A percentile compares a stretch with the other conserved stretches of the same genome.
Conservation (phyloP, 2,888 invertebrate genomes). For the Slavum lentiscoides region DNA sequence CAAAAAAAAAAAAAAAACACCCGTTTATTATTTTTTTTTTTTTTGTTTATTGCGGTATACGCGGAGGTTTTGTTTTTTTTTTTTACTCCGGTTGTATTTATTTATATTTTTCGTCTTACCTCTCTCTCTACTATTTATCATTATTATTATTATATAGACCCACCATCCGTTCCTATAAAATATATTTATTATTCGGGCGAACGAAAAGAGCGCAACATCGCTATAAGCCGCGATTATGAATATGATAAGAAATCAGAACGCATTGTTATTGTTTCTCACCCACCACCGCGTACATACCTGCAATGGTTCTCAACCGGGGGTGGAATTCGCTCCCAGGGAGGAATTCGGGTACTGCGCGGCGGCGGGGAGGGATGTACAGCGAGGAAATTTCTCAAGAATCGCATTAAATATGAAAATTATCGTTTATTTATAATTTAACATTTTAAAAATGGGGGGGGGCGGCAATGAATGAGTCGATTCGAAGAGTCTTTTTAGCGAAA, state of each 20-base stretch:
- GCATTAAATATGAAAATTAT: too few relatives aligned
- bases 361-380: too few relatives aligned
- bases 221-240: conserved; percentile 45
- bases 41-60: conserved; percentile 48
- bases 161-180: not conserved
- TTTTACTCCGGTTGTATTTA: conserved; percentile 1
- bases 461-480: too few relatives aligned
- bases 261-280: conserved; percentile 30
- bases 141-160: not conserved
- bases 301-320: too few relatives aligned
- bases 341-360: too few relatives aligned
- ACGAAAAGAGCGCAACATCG: conserved; percentile 24
- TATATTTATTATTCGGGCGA: conserved; percentile 33
- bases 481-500: too few relatives aligned
- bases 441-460: too few relatives aligned
- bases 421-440: too few relatives aligned
- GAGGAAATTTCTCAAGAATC: too few relatives aligned
- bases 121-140: not conserved
- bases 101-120: not conserved
- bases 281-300: too few relatives aligned
- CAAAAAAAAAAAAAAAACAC: conserved; percentile 19
- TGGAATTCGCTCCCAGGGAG: too few relatives aligned
- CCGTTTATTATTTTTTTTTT: conserved; percentile 52
- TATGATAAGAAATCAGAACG: conserved; percentile 46
- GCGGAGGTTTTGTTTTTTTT: conserved; percentile 46